Percentiles rank a stretch among this genome's conserved stretches.
Conservation (phyloP, 1,140 invertebrate genomes). For the Mycetomoellerius zeteki region DNA sequence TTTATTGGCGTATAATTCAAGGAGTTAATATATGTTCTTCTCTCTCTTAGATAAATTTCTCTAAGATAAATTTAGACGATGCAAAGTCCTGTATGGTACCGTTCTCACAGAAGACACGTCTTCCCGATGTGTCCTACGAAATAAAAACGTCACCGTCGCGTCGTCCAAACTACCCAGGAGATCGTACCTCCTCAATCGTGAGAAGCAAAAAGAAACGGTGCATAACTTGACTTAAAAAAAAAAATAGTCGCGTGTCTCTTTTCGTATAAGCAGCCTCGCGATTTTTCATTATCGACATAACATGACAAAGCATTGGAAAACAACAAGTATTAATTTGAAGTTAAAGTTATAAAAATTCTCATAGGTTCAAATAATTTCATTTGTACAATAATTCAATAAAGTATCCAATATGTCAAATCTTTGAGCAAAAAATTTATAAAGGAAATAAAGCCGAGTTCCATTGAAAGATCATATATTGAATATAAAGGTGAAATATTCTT, state of each 20-base stretch:
- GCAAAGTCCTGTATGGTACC: not conserved
- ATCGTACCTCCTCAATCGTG: slow-evolving; percentile 58
- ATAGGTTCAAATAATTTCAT: not conserved
- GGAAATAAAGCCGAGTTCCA: not conserved
- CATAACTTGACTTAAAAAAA: slow-evolving; percentile 55
- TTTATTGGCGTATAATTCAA: slow-evolving; percentile 51
- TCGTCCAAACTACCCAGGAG: slow-evolving; percentile 58
- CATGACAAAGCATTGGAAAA: slow-evolving; percentile 2
- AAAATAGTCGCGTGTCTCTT: slow-evolving; percentile 26
- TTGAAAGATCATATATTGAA: not conserved
- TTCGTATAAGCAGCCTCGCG: not conserved
- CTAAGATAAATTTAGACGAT: slow-evolving; percentile 50
- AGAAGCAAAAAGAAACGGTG: slow-evolving; percentile 60
- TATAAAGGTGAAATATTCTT: too few relatives aligned
- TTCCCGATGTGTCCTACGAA: slow-evolving; percentile 40
- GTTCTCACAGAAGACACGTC: slow-evolving; percentile 48
- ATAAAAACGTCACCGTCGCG: slow-evolving; percentile 62
- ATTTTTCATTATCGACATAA: slow-evolving; percentile 49
- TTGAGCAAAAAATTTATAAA: not conserved
- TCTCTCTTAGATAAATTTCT: slow-evolving; percentile 38
- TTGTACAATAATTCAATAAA: not conserved
- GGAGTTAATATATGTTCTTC: slow-evolving; percentile 36
- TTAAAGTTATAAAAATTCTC: not conserved
- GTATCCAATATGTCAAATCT: not conserved
- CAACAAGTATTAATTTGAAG: slow-evolving; percentile 1